Evolutionary conservation across 2,797 vertebrate genomes (phyloP).

Genomic region (Intellagama lesueurii): DNA sequence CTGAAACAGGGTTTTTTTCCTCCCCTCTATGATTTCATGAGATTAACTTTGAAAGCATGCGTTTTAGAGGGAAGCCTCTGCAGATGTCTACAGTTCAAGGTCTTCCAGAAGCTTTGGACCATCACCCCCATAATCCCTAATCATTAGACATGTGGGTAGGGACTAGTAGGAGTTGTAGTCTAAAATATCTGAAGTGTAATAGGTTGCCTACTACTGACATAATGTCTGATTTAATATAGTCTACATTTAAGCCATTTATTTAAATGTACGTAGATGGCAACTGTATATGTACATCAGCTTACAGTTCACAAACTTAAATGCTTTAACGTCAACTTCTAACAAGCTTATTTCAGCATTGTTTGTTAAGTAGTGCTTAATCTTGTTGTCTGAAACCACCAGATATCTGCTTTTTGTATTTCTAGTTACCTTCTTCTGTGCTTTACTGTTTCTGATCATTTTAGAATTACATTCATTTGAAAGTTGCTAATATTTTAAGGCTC

Average conservation of each 20-base stretch:
- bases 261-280: background rate
- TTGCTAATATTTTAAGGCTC: constrained; percentile 41
- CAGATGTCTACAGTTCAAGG: background rate
- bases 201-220: background rate
- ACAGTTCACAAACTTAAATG: constrained; percentile 8
- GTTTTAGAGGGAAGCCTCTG: constrained; percentile 4
- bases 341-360: background rate
- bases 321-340: accelerated
- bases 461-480: constrained; percentile 62
- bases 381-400: constrained; percentile 51
- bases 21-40: background rate
- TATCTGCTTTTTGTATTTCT: constrained; percentile 29
- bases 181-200: background rate
- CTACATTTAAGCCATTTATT: background rate
- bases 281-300: background rate
- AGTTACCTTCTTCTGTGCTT: constrained; percentile 62
- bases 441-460: constrained; percentile 62
- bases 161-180: background rate
- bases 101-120: background rate
- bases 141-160: background rate
- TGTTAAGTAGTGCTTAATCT: constrained; percentile 45
- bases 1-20: background rate
- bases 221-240: background rate
- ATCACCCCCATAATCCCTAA: background rate
- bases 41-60: background rate